Conservation (phyloP, 2,888 invertebrate genomes). For the Thereva nobilitata region DNA sequence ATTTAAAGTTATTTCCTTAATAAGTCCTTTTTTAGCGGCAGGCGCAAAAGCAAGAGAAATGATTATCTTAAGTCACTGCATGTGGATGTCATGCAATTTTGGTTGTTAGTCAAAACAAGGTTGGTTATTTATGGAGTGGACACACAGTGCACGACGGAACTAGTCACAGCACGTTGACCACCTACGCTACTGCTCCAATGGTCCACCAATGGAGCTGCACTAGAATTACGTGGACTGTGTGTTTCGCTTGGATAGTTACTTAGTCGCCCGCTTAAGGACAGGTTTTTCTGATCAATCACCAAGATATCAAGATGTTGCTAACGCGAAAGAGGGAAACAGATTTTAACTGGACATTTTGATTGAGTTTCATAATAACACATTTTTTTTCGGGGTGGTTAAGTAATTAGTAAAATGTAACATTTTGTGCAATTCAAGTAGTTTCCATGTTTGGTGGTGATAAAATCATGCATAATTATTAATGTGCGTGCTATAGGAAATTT, state of each 20-base stretch:
- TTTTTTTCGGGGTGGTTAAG: no score
- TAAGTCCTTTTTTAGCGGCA: conserved; percentile 9
- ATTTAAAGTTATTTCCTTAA: conserved; percentile 2
- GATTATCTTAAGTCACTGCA: conserved; percentile 2
- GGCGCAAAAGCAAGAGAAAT: background rate
- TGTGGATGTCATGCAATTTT: background rate
- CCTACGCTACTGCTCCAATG: conserved; percentile 26
- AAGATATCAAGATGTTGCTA: conserved; percentile 12
- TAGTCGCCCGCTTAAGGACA: conserved; percentile 10
- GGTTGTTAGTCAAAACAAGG: conserved; percentile 25
- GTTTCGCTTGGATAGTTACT: conserved; percentile 16
- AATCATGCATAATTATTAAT: no score
- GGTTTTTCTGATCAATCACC: conserved; percentile 17
- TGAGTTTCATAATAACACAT: no score
- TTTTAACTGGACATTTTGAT: background rate
- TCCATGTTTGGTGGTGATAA: no score
- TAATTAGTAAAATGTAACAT: no score
- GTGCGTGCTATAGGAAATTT: no score
- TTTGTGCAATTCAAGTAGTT: no score
- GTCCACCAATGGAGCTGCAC: conserved; percentile 12
- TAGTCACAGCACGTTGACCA: conserved; percentile 13
- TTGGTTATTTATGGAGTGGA: conserved; percentile 14
- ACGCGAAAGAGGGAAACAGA: conserved; percentile 12
- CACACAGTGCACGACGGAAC: conserved; percentile 17
- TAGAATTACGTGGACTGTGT: conserved; percentile 27